Evolutionary conservation across 2,888 invertebrate genomes (phyloP).

Genomic region (Drosophila phalerata): DNA sequence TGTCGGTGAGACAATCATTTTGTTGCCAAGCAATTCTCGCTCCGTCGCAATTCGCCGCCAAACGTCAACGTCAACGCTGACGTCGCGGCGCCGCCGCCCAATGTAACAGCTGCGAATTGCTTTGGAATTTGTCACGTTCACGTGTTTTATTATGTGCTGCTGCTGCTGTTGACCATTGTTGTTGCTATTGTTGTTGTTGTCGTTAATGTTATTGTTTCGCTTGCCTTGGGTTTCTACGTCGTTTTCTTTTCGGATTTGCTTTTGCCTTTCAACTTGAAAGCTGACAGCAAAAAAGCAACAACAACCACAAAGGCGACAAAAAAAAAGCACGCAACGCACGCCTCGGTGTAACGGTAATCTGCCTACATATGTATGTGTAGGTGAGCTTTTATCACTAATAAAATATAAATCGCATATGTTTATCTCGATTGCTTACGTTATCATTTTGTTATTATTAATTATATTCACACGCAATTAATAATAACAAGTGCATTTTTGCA

Average conservation of each 20-base stretch:
- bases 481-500: conserved; percentile 27
- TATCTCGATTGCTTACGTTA: not conserved
- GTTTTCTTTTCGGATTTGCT: conserved; percentile 38
- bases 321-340: conserved; percentile 58
- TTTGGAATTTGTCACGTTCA: conserved; percentile 83
- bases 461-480: conserved; percentile 27
- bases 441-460: not conserved
- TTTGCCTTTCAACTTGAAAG: conserved; percentile 44
- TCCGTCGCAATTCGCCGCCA: conserved; percentile 55
- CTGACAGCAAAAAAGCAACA: conserved; percentile 37
- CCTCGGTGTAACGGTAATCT: conserved; percentile 43
- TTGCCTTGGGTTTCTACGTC: conserved; percentile 68
- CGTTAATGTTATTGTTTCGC: conserved; percentile 26
- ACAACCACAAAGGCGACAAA: conserved; percentile 34
- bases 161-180: conserved; percentile 28
- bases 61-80: conserved; percentile 32
- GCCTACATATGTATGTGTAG: conserved; percentile 25
- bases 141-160: conserved; percentile 74
- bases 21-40: conserved; percentile 66
- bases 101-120: conserved; percentile 62
- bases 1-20: conserved; percentile 51
- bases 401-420: conserved; percentile 8
- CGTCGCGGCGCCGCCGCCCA: conserved; percentile 50
- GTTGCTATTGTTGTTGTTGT: conserved; percentile 28
- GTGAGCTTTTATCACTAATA: conserved; percentile 31